phyloP scores from a whole-genome alignment of 2,113 vertebrate genomes.

The Tachycineta bicolor region DNA sequence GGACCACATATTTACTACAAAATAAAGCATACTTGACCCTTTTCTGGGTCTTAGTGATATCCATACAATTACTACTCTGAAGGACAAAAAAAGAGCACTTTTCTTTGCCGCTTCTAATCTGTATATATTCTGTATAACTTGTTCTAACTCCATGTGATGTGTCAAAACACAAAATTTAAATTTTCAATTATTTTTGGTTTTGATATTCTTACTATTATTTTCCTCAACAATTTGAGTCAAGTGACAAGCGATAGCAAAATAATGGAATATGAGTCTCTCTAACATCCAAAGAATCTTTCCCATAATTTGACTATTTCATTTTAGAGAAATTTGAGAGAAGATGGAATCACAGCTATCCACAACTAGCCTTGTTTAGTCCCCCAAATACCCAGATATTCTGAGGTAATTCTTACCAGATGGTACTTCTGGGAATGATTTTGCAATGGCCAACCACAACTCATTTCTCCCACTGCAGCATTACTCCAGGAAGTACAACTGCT shows the following conservation, averaged over 20 bases:
- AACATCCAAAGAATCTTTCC: background rate
- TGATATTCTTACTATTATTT: background rate
- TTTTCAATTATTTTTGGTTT: background rate
- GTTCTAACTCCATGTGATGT: background rate
- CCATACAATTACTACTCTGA: background rate
- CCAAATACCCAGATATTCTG: background rate
- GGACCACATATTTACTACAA: background rate
- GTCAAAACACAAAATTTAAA: background rate
- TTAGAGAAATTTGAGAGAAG: background rate
- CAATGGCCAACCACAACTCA: background rate
- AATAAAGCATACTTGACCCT: background rate
- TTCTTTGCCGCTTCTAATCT: background rate
- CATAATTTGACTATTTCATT: background rate
- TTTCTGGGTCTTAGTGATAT: background rate
- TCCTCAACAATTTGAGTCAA: background rate
- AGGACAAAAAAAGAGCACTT: background rate
- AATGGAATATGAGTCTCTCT: background rate
- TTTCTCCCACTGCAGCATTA: background rate
- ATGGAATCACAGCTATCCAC: background rate
- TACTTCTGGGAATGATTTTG: constrained; percentile 22
- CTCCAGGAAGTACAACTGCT: background rate
- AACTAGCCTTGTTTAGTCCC: background rate
- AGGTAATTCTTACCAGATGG: constrained; percentile 35
- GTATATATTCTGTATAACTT: background rate
- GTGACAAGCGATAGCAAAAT: background rate